These are phyloP conservation scores for Petrocephalus sullivani DNA, from an alignment of 2,797 vertebrate species.

Conservation along the genomic window DNA sequence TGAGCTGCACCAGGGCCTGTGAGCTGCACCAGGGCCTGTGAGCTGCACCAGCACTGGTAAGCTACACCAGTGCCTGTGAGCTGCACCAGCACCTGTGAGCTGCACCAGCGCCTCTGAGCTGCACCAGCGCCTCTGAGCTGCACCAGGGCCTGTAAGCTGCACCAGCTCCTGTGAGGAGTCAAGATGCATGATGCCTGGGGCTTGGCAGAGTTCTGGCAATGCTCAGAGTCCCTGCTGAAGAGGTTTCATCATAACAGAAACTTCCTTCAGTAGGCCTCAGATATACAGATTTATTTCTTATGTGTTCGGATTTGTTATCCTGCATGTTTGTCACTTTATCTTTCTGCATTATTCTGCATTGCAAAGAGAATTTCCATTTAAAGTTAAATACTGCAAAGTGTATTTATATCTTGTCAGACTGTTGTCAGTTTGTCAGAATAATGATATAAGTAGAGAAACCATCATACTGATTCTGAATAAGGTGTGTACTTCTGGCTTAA, in stretches of 20 bases:
- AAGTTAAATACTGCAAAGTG: background rate
- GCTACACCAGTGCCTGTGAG: too few relatives aligned
- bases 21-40: too few relatives aligned
- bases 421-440: background rate
- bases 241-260: background rate
- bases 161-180: background rate
- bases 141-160: too few relatives aligned
- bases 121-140: too few relatives aligned
- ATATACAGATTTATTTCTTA: background rate
- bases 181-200: background rate
- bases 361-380: background rate
- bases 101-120: background rate
- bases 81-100: too few relatives aligned
- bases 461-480: background rate
- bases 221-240: background rate
- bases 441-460: background rate
- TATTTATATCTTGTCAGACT: background rate
- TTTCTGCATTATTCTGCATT: background rate
- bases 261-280: background rate
- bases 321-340: background rate
- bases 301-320: background rate
- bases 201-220: background rate
- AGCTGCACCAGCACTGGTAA: too few relatives aligned
- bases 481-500: background rate
- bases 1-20: too few relatives aligned